A percentile compares a stretch with the other conserved stretches of the same genome.
Evolutionary conservation across 2,797 vertebrate species (phyloP).

Genomic region (Enteromius mattozi): DNA sequence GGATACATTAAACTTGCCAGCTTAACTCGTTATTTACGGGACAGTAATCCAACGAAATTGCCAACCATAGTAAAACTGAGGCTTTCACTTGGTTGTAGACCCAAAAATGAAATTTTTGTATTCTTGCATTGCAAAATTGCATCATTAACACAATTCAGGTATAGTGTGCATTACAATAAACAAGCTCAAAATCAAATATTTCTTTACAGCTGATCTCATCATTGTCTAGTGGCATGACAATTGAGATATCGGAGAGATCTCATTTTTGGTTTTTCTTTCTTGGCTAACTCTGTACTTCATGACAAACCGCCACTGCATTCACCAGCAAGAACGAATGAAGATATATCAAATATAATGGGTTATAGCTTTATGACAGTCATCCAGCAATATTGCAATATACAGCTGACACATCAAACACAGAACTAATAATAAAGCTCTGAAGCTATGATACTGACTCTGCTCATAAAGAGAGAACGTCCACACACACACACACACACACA

Average conservation of each 20-base stretch:
- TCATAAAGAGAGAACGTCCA: constrained; percentile 15
- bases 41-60: not conserved
- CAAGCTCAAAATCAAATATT: not conserved
- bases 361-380: constrained; percentile 43
- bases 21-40: not conserved
- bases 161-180: not conserved
- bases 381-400: constrained; percentile 30
- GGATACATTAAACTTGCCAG: not conserved
- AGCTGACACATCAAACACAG: constrained; percentile 46
- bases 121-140: not conserved
- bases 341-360: constrained; percentile 41
- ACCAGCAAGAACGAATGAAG: constrained; percentile 4
- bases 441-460: constrained; percentile 13
- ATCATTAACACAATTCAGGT: not conserved
- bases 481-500: constrained; percentile 13
- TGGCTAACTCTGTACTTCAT: constrained; percentile 10
- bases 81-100: not conserved
- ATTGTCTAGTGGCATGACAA: not conserved
- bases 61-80: not conserved
- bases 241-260: not conserved
- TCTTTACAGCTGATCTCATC: not conserved
- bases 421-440: constrained; percentile 48
- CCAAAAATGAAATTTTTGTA: not conserved
- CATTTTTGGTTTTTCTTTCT: not conserved
- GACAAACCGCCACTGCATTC: not conserved